Evolutionary conservation across 2,888 invertebrate species (phyloP), one percentile per base, ranked within the genome.

Genomic region (Rhamnusium bicolor): DNA sequence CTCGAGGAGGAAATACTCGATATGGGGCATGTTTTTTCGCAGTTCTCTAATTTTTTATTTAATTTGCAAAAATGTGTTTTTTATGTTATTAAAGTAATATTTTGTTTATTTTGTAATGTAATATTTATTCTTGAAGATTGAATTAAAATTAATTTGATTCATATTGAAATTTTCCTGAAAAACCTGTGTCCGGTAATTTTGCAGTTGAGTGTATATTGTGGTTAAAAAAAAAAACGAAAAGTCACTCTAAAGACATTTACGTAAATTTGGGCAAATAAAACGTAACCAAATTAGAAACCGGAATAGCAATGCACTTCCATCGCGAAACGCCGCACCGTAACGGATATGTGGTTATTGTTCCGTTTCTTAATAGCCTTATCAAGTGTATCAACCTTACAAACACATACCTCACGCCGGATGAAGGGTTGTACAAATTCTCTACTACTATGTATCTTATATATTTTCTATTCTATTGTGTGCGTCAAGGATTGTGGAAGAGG

Each of bases 271-370:
- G 61, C 67, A 71, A 76, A 76, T 74, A 76, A 77, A 72, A 75
- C 74, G 72, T 72, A 72, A 68, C 63, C 69, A 71, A 78, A 78
- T 72, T 75, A 78, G 75, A 74, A 77, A 71, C 75, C 72, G 79
- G 77, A 79, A 78, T 69, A 80, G 81, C 75, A 78, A 75, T 80
- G 81, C 82, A 81, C 81, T 84, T 82, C 82, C 83, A 85, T 84
- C 80, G 82, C 58, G 70, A 61, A 74, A 70, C 85, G 84, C 83
- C 67, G 70, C 29, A 72, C 83, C 67, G 70, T 46, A 72, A 70
- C 84, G 85, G 84, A 84, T 84, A 80, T 83, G 84, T 84, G 82
- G 84, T 82, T 83, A 84, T 84, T 83, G 82, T 83, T 82, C 80
- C 79, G 79, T 79, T 70, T 69, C 61, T 68, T 74, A 75, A 75